A percentile compares a stretch with the other conserved stretches of the same genome.
These are phyloP conservation scores for Clarias magur DNA, from an alignment of 2,113 vertebrate species.

Conservation along the genomic window DNA sequence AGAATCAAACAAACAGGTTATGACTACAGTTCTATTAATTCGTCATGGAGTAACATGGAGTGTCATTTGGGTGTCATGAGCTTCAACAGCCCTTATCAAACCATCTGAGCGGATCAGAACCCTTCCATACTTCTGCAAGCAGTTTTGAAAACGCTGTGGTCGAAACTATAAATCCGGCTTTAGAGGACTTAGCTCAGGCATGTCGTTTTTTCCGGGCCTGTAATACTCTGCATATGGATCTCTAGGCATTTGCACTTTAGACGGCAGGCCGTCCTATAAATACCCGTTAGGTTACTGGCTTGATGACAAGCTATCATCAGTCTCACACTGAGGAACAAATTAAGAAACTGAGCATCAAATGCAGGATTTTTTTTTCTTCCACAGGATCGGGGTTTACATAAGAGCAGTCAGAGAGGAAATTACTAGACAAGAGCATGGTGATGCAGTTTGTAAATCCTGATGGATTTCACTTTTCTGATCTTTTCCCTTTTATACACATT, in stretches of 20 bases:
- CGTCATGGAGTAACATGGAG: not conserved
- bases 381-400: not conserved
- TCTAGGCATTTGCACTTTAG: slow-evolving; percentile 10
- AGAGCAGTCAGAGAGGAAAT: slow-evolving; percentile 10
- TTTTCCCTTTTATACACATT: not conserved
- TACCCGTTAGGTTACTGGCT: slow-evolving; percentile 32
- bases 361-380: not conserved
- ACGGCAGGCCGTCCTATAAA: slow-evolving; percentile 27
- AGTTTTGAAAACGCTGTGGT: not conserved
- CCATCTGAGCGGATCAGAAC: not conserved
- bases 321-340: slow-evolving; percentile 22
- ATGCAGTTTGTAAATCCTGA: not conserved
- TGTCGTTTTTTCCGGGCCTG: not conserved
- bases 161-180: slow-evolving; percentile 18
- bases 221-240: slow-evolving; percentile 25
- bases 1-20: not conserved
- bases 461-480: not conserved
- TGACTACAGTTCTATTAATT: not conserved
- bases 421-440: not conserved
- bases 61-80: not conserved
- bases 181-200: slow-evolving; percentile 10
- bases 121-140: slow-evolving; percentile 5
- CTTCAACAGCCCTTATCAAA: not conserved
- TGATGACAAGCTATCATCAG: slow-evolving; percentile 40
- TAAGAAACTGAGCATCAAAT: slow-evolving; percentile 23